phyloP scores from a whole-genome alignment of 2,888 invertebrate species.

The Pollenia labialis region DNA sequence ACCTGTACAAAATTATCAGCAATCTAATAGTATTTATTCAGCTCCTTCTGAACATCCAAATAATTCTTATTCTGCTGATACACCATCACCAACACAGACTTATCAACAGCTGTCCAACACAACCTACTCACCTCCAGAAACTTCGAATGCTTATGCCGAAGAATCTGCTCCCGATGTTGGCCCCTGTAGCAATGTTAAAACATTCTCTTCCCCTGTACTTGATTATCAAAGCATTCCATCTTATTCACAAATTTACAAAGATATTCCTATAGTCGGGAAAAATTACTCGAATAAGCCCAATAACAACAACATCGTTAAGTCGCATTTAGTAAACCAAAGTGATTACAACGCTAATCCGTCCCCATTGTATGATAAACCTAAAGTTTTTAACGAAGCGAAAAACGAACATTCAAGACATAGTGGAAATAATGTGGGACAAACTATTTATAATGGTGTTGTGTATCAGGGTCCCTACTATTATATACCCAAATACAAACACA shows the following conservation, averaged over 20 bases:
- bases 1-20: neutral
- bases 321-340: neutral
- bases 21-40: neutral
- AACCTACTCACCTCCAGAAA: neutral
- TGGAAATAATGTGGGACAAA: slow-evolving; percentile 30
- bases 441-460: slow-evolving; percentile 55
- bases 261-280: neutral
- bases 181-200: neutral
- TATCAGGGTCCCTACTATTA: slow-evolving; percentile 62
- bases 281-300: neutral
- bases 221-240: neutral
- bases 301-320: neutral
- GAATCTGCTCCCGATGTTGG: neutral
- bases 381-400: neutral
- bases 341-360: neutral
- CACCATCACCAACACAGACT: neutral
- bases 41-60: neutral
- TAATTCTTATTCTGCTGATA: neutral
- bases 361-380: neutral
- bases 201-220: neutral
- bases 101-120: neutral
- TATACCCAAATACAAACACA: slow-evolving; percentile 51
- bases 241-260: neutral
- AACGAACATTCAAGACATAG: neutral
- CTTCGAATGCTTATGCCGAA: neutral